These are phyloP conservation scores for Chelonoidis abingdonii DNA, from an alignment of 2,113 vertebrate genomes.

Conservation along the genomic window DNA sequence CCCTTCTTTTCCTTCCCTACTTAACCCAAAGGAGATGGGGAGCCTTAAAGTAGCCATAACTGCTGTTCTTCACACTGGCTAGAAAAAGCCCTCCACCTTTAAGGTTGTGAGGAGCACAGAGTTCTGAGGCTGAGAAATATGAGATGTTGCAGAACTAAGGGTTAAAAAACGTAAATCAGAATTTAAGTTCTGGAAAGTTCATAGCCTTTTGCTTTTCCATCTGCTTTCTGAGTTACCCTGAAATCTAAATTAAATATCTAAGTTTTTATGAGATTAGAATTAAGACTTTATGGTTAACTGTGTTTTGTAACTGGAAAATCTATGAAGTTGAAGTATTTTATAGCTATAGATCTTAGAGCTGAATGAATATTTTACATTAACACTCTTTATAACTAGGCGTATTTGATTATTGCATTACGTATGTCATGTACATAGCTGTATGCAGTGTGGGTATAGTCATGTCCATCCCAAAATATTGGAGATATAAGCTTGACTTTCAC, in stretches of 20 bases:
- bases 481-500: not conserved
- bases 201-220: not conserved
- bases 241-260: not conserved
- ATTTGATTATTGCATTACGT: not conserved
- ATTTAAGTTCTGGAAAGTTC: not conserved
- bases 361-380: not conserved
- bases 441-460: not conserved
- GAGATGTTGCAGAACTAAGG: not conserved
- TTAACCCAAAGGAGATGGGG: not conserved
- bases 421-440: not conserved
- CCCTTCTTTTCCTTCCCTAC: not conserved
- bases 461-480: not conserved
- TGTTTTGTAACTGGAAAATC: not conserved
- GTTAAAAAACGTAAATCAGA: not conserved
- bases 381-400: not conserved
- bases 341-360: not conserved
- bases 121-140: not conserved
- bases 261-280: constrained; percentile 36
- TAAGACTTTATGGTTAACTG: constrained; percentile 15
- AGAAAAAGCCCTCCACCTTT: not conserved
- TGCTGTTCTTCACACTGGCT: not conserved
- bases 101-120: not conserved
- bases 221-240: not conserved
- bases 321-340: not conserved
- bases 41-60: not conserved